These are phyloP conservation scores for Conomelus anceps DNA, from an alignment of 2,888 invertebrate species.

Conservation along the genomic window DNA sequence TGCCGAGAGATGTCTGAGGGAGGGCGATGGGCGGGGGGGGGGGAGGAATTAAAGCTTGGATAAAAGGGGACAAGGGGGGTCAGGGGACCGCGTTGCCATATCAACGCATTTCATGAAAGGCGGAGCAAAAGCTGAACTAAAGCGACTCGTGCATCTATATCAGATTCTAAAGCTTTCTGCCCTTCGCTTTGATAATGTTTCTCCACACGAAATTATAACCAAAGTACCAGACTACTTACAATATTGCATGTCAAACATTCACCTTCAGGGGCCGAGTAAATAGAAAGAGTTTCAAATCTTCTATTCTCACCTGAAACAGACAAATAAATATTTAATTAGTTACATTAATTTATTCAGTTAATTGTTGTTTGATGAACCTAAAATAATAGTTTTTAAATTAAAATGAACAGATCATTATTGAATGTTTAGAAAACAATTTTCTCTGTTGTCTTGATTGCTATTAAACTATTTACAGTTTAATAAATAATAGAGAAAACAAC, in stretches of 20 bases:
- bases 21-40: slow-evolving; percentile 1
- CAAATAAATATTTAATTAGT: too few relatives aligned
- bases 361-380: too few relatives aligned
- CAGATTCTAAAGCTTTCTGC: not conserved
- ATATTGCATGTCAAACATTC: not conserved
- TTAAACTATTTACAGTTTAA: too few relatives aligned
- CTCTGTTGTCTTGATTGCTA: too few relatives aligned
- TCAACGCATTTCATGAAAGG: not conserved
- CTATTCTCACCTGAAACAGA: not conserved
- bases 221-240: not conserved
- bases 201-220: not conserved
- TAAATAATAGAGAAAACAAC: too few relatives aligned
- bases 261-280: not conserved
- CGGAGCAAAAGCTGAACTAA: not conserved
- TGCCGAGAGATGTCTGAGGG: not conserved
- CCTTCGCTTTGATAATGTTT: not conserved
- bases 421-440: too few relatives aligned
- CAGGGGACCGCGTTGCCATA: not conserved
- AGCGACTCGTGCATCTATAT: not conserved
- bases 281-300: not conserved
- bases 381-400: too few relatives aligned
- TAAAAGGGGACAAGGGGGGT: not conserved
- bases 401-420: too few relatives aligned
- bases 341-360: too few relatives aligned
- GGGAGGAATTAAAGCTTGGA: slow-evolving; percentile 2